Conservation (phyloP, 2,888 invertebrate genomes). For the Acrocyrtus sp. region DNA sequence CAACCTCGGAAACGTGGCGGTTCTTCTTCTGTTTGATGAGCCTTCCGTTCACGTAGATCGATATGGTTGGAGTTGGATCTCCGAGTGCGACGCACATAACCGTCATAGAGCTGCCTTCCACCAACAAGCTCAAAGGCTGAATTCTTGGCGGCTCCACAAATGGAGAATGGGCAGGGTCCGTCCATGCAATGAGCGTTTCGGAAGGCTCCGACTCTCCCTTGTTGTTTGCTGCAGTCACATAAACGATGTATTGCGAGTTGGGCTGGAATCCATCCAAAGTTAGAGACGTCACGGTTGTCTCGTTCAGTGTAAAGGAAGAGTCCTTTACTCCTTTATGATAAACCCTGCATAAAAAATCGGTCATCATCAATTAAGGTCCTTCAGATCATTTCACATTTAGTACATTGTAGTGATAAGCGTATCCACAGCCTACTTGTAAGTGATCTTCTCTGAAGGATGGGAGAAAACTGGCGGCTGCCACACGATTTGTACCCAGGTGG, state of each 20-base stretch:
- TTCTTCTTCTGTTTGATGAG: slow-evolving; percentile 85
- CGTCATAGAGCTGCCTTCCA: slow-evolving; percentile 88
- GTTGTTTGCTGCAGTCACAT: slow-evolving; percentile 74
- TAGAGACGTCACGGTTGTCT: slow-evolving; percentile 77
- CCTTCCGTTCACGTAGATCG: slow-evolving; percentile 80
- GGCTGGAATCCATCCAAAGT: slow-evolving; percentile 78
- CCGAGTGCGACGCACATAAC: slow-evolving; percentile 72
- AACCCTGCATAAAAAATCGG: slow-evolving; percentile 69
- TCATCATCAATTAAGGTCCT: background rate
- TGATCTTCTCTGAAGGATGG: slow-evolving; percentile 80
- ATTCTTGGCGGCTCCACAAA: slow-evolving; percentile 89
- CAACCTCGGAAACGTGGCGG: slow-evolving; percentile 86
- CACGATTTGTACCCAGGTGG: slow-evolving; percentile 81
- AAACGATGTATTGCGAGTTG: slow-evolving; percentile 84
- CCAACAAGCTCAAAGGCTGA: slow-evolving; percentile 83
- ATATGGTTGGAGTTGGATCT: slow-evolving; percentile 85
- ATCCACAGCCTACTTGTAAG: slow-evolving; percentile 72
- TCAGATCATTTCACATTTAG: background rate
- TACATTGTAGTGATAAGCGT: background rate
- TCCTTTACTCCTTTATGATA: slow-evolving; percentile 77
- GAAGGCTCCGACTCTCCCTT: slow-evolving; percentile 80
- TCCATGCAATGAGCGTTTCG: slow-evolving; percentile 86
- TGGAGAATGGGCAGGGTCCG: slow-evolving; percentile 86
- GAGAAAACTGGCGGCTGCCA: slow-evolving; percentile 90
- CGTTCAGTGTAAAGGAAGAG: slow-evolving; percentile 71